phyloP scores from a whole-genome alignment of 2,888 invertebrate species.

The Trichopria drosophilae region DNA sequence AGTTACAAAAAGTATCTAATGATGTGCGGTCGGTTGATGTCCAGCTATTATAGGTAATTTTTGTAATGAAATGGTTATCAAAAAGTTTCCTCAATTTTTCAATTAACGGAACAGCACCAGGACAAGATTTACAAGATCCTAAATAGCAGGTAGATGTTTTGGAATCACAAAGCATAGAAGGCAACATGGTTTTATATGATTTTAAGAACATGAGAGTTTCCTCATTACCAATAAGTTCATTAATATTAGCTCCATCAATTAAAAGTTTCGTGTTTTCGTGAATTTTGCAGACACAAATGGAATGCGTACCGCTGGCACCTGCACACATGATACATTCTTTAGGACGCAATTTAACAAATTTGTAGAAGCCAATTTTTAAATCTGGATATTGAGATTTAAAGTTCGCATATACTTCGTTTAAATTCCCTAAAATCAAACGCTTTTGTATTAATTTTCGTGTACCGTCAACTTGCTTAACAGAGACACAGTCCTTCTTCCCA shows the following conservation, averaged over 20 bases:
- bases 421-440: too few relatives aligned
- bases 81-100: not conserved
- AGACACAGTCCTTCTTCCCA: conserved; percentile 4
- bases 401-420: too few relatives aligned
- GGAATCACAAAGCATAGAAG: conserved; percentile 2
- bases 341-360: too few relatives aligned
- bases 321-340: too few relatives aligned
- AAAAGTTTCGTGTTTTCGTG: conserved; percentile 5
- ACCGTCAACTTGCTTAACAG: not conserved
- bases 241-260: not conserved
- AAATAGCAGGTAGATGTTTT: not conserved
- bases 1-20: not conserved
- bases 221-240: conserved; percentile 3
- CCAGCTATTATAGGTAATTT: not conserved
- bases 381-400: too few relatives aligned
- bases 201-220: not conserved
- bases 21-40: conserved; percentile 3
- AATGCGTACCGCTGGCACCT: too few relatives aligned
- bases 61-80: not conserved
- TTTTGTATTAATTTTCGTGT: too few relatives aligned
- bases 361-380: too few relatives aligned
- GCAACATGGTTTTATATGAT: conserved; percentile 3
- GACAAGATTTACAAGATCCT: not conserved
- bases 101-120: not conserved
- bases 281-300: too few relatives aligned